Evolutionary conservation across 1,140 invertebrate genomes (phyloP).

Genomic region (Drosophila obscura): DNA sequence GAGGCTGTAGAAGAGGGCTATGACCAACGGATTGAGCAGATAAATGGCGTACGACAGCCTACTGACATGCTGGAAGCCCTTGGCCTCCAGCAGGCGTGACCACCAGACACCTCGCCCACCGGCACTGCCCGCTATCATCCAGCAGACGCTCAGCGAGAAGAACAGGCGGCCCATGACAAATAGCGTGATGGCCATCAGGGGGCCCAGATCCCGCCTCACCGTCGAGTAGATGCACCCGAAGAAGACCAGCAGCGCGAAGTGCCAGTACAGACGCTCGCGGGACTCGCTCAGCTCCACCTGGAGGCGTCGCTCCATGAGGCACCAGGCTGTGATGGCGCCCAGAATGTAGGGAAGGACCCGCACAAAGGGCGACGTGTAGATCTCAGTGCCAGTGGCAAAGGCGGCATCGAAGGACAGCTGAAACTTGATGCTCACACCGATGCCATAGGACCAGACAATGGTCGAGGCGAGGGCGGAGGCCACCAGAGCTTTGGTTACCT

Average conservation of each 20-base stretch:
- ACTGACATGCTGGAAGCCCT: constrained; percentile 81
- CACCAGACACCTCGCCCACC: constrained; percentile 70
- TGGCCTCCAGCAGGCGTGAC: constrained; percentile 78
- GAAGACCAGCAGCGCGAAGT: constrained; percentile 68
- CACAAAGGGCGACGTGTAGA: constrained; percentile 82
- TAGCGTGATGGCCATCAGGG: constrained; percentile 64
- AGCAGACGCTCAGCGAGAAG: constrained; percentile 75
- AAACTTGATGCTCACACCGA: constrained; percentile 69
- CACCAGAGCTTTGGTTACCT: constrained; percentile 57
- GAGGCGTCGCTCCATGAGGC: constrained; percentile 40
- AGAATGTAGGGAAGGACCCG: constrained; percentile 76
- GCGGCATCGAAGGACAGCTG: constrained; percentile 78
- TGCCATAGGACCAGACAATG: constrained; percentile 65
- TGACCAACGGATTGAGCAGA: constrained; percentile 78
- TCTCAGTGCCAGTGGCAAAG: constrained; percentile 78
- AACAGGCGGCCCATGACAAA: constrained; percentile 74
- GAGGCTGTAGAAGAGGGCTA: constrained; percentile 72
- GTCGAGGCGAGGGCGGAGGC: constrained; percentile 45
- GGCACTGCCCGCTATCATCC: constrained; percentile 82
- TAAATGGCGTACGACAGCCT: constrained; percentile 81
- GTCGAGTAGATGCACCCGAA: constrained; percentile 80
- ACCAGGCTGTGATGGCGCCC: constrained; percentile 73
- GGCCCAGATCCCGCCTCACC: constrained; percentile 65
- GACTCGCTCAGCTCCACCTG: constrained; percentile 42
- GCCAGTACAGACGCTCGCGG: constrained; percentile 70